Evolutionary conservation across 2,113 vertebrate genomes (phyloP), one percentile per base, ranked within the genome.

Genomic region (Labrus mixtus): DNA sequence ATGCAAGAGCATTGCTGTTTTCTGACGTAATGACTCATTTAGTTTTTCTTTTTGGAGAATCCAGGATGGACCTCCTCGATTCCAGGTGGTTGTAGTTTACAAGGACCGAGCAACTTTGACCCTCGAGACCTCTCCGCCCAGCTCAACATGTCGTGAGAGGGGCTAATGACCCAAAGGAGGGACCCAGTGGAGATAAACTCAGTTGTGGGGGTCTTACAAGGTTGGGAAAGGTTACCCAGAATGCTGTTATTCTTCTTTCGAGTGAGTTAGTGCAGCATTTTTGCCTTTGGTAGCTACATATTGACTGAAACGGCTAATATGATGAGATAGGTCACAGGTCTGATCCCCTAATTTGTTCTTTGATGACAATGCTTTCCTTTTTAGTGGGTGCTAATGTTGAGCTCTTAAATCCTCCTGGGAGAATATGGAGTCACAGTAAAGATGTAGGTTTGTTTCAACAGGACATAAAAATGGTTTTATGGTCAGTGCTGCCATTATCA

Each of bases 41-140:
- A 67, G 75, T 77, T 64, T 51, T 51, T 73, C 78, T 57, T 70
- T 77, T 75, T 59, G 55, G 50, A 19, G 54, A 68, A 48, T 66
- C 41, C 39, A 60, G 57, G 69, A 72, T 22, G 57, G 81, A 79
- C 57, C 19, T 76, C 60, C 45, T 77, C 23, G 9, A 63, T 50
- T 19, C 64, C 91, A 93, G 88, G 73, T 91, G 87, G 76, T 81
- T 78, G 74, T 25, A 53, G 66, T 85, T 89, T 85, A 87, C 29
- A 53, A 54, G 57, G 74, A 87, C 81, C 73, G 78, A 78, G 64
- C 75, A 82, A 76, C 73, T 78, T 79, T 85, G 86, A 90, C 87
- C 88, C 63, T 20, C 51, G 73, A 79, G 59, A 79, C 57, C 73
- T 74, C 48, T 64, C 65, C 58, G 13, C 75, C 46, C 64, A 37